A percentile compares a stretch with the other conserved stretches of the same genome.
Conservation (phyloP, 1,140 invertebrate species). For the Zaprionus lachaisei region DNA sequence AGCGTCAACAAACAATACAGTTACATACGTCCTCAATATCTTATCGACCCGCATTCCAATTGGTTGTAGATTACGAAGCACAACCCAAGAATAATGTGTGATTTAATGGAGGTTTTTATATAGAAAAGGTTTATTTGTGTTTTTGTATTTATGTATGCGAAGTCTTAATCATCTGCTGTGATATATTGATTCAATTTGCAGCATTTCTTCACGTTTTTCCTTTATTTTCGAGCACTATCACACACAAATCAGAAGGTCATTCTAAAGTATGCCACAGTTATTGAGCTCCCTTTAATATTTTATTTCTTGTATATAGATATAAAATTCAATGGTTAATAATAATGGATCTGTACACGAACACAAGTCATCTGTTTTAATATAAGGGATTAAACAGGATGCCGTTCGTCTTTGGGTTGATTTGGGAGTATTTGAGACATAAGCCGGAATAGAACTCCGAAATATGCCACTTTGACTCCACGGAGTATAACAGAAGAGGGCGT, state of each 20-base stretch:
- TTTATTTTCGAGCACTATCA: constrained; percentile 44
- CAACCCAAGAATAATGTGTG: constrained; percentile 16
- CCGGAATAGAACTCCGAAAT: background rate
- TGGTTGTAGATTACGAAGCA: constrained; percentile 8
- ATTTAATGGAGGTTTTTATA: constrained; percentile 11
- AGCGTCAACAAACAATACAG: constrained; percentile 16
- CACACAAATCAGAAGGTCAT: constrained; percentile 24
- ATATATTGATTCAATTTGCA: background rate
- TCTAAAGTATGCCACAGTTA: constrained; percentile 53
- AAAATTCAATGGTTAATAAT: background rate
- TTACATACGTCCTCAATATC: constrained; percentile 36
- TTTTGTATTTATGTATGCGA: background rate
- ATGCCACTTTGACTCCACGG: constrained; percentile 52
- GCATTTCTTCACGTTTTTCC: background rate
- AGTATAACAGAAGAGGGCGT: background rate
- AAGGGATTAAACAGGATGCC: constrained; percentile 53
- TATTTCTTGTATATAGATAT: background rate
- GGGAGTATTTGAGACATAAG: constrained; percentile 56
- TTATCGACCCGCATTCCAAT: constrained; percentile 45
- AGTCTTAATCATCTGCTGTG: background rate
- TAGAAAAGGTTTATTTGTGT: background rate
- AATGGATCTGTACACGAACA: constrained; percentile 37
- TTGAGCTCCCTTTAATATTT: constrained; percentile 21
- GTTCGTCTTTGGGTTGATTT: constrained; percentile 25
- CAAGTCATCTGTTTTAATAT: constrained; percentile 64